These are phyloP conservation scores for Solea solea DNA, from an alignment of 2,113 vertebrate genomes.

Conservation along the genomic window DNA sequence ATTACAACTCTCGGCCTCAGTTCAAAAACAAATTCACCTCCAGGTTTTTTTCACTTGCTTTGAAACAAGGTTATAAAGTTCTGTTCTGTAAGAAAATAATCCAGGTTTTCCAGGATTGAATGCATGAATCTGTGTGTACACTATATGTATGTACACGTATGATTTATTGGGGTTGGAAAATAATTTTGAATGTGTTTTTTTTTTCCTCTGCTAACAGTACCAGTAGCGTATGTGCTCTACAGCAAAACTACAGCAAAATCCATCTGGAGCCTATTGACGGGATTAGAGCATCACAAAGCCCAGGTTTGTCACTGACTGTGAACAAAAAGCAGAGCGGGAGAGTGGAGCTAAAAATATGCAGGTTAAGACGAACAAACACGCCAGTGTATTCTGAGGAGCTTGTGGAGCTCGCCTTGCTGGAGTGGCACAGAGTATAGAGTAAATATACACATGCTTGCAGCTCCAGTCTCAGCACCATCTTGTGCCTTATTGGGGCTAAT, in stretches of 20 bases:
- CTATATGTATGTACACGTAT: no score
- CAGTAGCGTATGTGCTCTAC: neutral
- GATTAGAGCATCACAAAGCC: slow-evolving; percentile 35
- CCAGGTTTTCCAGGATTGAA: no score
- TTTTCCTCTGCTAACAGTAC: slow-evolving; percentile 11
- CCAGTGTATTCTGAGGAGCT: slow-evolving; percentile 25
- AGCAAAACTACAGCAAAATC: slow-evolving; percentile 19
- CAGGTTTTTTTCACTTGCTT: no score
- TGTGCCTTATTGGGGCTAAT: slow-evolving; percentile 57
- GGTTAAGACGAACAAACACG: slow-evolving; percentile 36
- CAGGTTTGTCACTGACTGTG: slow-evolving; percentile 29
- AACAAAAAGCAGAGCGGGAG: slow-evolving; percentile 26
- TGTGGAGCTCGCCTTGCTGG: slow-evolving; percentile 20
- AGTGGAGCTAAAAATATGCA: slow-evolving; percentile 37
- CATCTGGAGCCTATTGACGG: slow-evolving; percentile 31
- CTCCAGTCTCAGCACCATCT: slow-evolving; percentile 43
- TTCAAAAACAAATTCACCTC: no score
- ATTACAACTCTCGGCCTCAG: no score
- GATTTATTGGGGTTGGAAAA: no score
- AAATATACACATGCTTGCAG: slow-evolving; percentile 40
- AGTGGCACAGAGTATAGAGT: slow-evolving; percentile 2
- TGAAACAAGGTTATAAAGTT: no score
- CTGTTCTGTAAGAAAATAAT: no score
- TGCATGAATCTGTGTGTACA: no score
- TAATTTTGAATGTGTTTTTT: neutral